Conservation (phyloP, 2,797 vertebrate genomes). For the Gambelia wislizenii region DNA sequence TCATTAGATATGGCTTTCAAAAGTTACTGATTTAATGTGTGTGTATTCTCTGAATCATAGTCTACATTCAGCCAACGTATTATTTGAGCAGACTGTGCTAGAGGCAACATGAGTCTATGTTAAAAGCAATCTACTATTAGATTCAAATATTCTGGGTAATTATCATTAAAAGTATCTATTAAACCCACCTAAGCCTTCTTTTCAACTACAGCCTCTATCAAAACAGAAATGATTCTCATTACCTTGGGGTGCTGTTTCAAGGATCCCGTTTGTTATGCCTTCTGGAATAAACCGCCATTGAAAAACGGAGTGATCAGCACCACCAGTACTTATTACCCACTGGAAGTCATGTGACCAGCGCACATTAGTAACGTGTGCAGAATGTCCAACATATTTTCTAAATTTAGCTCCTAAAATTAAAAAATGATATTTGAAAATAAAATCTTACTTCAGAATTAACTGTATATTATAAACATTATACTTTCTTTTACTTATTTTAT, state of each 20-base stretch:
- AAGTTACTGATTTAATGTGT: not conserved
- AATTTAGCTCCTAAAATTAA: conserved; percentile 90
- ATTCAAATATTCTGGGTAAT: not conserved
- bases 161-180: conserved; percentile 14
- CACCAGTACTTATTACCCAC: conserved; percentile 94
- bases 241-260: conserved; percentile 91
- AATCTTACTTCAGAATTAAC: not conserved
- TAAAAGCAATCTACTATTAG: not conserved
- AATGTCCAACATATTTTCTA: conserved; percentile 94
- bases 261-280: conserved; percentile 88
- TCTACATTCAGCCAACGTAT: not conserved
- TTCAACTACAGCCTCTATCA: conserved; percentile 29
- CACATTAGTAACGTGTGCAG: conserved; percentile 95
- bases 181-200: conserved; percentile 25
- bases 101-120: not conserved
- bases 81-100: conserved; percentile 11
- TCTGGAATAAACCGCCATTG: conserved; percentile 97
- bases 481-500: too few relatives aligned
- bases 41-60: not conserved
- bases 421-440: not conserved
- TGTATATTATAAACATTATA: not conserved
- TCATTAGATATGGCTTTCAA: not conserved
- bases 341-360: conserved; percentile 96
- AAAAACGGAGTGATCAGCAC: conserved; percentile 95
- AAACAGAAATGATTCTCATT: conserved; percentile 40